Evolutionary conservation across 2,888 invertebrate species (phyloP).

Genomic region (Acleris cristana): DNA sequence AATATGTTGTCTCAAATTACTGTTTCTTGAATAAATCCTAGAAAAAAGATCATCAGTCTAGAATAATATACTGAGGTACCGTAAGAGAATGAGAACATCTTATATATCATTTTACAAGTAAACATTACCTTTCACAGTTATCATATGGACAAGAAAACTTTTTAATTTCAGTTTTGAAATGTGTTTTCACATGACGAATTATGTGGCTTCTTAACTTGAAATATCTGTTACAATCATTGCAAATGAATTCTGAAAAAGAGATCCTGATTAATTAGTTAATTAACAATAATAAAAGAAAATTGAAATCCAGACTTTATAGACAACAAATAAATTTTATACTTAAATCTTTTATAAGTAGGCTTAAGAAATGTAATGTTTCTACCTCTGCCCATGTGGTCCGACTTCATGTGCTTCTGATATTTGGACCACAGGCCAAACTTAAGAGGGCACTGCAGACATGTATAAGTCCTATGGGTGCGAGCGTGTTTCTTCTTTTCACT

Average conservation of each 20-base stretch:
- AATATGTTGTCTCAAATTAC: conserved; percentile 83
- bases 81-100: background rate
- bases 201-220: conserved; percentile 68
- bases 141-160: conserved; percentile 64
- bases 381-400: conserved; percentile 63
- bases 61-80: background rate
- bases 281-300: background rate
- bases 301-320: no score
- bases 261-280: background rate
- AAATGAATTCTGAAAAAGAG: conserved; percentile 65
- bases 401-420: conserved; percentile 73
- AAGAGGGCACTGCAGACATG: conserved; percentile 73
- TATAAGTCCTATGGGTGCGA: conserved; percentile 72
- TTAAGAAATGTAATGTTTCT: conserved; percentile 24
- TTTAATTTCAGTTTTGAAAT: conserved; percentile 47
- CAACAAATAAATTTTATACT: background rate
- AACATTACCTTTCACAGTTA: conserved; percentile 63
- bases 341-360: background rate
- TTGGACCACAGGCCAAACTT: conserved; percentile 77
- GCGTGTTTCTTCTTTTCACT: conserved; percentile 78
- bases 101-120: background rate
- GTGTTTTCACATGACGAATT: conserved; percentile 65
- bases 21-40: conserved; percentile 79
- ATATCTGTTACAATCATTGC: conserved; percentile 67
- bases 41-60: conserved; percentile 41